These are phyloP conservation scores for Aix galericulata DNA, from an alignment of 2,113 vertebrate species.

Conservation along the genomic window DNA sequence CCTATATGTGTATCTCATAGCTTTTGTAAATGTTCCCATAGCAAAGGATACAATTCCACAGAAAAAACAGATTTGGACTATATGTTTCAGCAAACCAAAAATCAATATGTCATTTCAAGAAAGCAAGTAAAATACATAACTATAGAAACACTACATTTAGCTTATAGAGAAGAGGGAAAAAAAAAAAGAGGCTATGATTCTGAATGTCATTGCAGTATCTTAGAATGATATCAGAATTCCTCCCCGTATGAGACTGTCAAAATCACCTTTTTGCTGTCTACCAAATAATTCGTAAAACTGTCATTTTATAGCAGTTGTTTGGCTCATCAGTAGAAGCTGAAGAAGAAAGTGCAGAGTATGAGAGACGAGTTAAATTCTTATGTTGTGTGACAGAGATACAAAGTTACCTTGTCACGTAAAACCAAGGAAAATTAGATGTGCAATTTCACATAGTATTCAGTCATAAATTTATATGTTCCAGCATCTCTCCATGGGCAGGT, in stretches of 20 bases:
- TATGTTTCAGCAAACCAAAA: not conserved
- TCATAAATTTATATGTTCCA: not conserved
- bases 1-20: accelerated
- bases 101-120: not conserved
- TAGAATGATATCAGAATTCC: not conserved
- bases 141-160: not conserved
- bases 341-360: not conserved
- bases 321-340: not conserved
- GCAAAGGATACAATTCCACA: not conserved
- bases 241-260: not conserved
- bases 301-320: not conserved
- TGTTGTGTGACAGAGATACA: not conserved
- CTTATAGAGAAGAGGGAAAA: not conserved
- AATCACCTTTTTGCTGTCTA: not conserved
- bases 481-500: not conserved
- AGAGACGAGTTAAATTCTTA: not conserved
- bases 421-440: not conserved
- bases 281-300: conserved; percentile 4
- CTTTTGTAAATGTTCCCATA: not conserved
- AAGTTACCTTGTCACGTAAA: not conserved
- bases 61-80: not conserved
- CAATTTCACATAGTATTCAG: not conserved
- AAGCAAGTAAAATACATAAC: not conserved
- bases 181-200: not conserved
- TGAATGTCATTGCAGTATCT: not conserved